Evolutionary conservation across 2,113 vertebrate species (phyloP), one percentile per base, ranked within the genome.

Genomic region (Plotosus lineatus): DNA sequence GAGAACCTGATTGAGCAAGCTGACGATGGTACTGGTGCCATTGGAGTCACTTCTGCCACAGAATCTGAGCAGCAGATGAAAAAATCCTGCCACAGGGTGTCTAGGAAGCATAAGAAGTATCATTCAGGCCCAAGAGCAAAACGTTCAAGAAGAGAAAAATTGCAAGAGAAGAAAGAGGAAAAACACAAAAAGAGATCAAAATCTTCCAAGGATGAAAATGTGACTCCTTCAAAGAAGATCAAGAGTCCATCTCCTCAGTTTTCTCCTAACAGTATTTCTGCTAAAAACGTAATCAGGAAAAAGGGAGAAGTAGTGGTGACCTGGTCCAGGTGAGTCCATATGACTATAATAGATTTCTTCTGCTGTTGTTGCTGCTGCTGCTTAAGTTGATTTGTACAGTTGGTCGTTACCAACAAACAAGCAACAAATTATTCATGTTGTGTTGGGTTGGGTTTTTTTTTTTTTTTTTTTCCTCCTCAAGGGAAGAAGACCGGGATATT

Each of bases 401-500:
- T 60, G 31, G 3, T 28, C 2, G n/a, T 28, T 26, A 15, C 26
- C 26, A 4, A 40, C 1, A 40, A 81, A 9, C 51, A 40, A 55
- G 9, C 6, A 19, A 44, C 4, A 51, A 6, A 46, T n/a, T 14
- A 0, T 28, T 5, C 6, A n/a, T n/a, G n/a, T n/a, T n/a, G n/a
- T n/a, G n/a, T n/a, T n/a, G n/a, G n/a, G n/a, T n/a, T n/a, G n/a
- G n/a, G n/a, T 21, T 5, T 58, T 12, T 77, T 46, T 26, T 63
- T 23, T 44, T 48, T 6, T 56, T 15, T 55, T 7, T 40, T 7
- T 74, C 74, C 50, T 50, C 48, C 74, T 85, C 0, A 77, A 99
- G 98, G 92, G 96, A 97, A 80, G 96, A 99, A 90, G 98, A 99
- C 87, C 92, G 98, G 73, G 91, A 93, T 75, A 98, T 99, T 88